Conservation (phyloP, 2,797 vertebrate species). For the Scarus forsteni region DNA sequence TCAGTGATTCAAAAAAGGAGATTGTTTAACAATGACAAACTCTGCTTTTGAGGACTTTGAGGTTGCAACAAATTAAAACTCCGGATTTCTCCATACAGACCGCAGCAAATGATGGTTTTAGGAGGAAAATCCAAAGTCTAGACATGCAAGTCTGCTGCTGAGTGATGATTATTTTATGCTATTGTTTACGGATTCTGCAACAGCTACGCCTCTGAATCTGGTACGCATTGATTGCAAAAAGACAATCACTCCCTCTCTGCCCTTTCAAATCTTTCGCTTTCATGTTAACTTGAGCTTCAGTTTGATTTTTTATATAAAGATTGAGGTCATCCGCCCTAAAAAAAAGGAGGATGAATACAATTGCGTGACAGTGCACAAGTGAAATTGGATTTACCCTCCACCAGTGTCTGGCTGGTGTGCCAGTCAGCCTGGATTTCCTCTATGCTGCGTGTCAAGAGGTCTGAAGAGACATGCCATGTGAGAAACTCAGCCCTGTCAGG, state of each 20-base stretch:
- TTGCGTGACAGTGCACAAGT: constrained; percentile 27
- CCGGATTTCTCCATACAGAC: neutral
- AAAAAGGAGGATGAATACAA: constrained; percentile 16
- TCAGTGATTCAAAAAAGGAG: constrained; percentile 28
- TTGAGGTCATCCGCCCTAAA: constrained; percentile 32
- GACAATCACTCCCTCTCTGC: neutral
- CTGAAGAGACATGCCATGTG: constrained; percentile 51
- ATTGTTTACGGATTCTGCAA: neutral
- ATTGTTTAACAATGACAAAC: constrained; percentile 23
- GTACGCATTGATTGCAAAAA: neutral
- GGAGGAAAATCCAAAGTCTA: neutral
- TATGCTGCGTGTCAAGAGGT: constrained; percentile 52
- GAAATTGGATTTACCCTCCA: constrained; percentile 49
- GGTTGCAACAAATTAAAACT: too few species aligned
- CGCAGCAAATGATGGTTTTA: neutral
- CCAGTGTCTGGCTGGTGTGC: constrained; percentile 39
- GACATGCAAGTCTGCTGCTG: constrained; percentile 4
- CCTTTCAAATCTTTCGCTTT: constrained; percentile 24
- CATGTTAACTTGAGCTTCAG: constrained; percentile 12
- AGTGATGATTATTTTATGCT: neutral
- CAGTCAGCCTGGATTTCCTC: constrained; percentile 34
- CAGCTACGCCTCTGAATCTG: constrained; percentile 16
- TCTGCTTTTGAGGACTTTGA: constrained; percentile 6
- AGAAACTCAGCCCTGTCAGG: constrained; percentile 45
- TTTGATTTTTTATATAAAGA: constrained; percentile 19